Percentiles rank a stretch among this genome's conserved stretches.
Conservation (phyloP, 2,888 invertebrate species). For the Sphaerophoria rueppellii region DNA sequence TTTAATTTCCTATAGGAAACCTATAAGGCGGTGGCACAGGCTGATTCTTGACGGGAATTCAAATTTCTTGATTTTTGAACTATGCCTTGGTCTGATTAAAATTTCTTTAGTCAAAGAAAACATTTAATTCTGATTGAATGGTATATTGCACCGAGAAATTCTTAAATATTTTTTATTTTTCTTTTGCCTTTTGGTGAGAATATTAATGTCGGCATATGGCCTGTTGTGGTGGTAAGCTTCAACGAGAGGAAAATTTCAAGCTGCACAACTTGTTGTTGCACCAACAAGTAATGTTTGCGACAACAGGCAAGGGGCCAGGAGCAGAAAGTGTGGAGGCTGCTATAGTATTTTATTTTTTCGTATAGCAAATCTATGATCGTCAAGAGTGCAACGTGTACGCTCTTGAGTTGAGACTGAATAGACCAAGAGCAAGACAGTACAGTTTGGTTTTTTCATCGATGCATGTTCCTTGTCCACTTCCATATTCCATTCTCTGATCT, state of each 20-base stretch:
- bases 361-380: not conserved
- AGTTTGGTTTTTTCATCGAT: conserved; percentile 42
- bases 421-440: conserved; percentile 28
- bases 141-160: no score
- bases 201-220: conserved; percentile 68
- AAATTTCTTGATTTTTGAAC: conserved; percentile 1
- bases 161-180: conserved; percentile 3
- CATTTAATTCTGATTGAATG: no score
- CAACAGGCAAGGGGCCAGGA: not conserved
- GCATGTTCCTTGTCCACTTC: conserved; percentile 19
- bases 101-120: conserved; percentile 16
- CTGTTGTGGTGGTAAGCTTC: conserved; percentile 56
- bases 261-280: conserved; percentile 61
- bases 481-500: conserved; percentile 14
- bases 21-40: conserved; percentile 21
- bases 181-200: conserved; percentile 3
- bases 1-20: not conserved
- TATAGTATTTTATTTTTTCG: not conserved
- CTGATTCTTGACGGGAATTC: conserved; percentile 18
- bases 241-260: conserved; percentile 48
- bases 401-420: conserved; percentile 11
- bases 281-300: not conserved
- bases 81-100: not conserved
- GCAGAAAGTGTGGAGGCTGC: not conserved
- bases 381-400: conserved; percentile 46